Evolutionary conservation across 1,140 invertebrate genomes (phyloP).

Genomic region (Drosophila tani): DNA sequence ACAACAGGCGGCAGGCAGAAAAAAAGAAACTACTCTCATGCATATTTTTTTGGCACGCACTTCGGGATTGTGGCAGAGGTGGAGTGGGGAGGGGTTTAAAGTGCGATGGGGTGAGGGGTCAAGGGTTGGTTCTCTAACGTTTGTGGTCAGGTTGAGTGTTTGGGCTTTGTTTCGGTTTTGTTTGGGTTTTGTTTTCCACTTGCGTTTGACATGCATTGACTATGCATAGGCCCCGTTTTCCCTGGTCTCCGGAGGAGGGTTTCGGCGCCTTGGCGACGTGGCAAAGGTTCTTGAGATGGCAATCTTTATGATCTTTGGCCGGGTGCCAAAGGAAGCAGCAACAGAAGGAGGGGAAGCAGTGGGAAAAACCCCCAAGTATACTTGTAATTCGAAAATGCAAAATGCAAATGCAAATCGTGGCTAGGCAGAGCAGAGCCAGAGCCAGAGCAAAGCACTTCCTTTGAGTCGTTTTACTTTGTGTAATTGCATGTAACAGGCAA

Average conservation of each 20-base stretch:
- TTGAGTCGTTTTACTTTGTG: constrained; percentile 56
- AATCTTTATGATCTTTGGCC: constrained; percentile 73
- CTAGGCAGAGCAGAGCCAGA: constrained; percentile 14
- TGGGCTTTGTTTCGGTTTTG: constrained; percentile 63
- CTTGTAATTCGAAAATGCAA: constrained; percentile 60
- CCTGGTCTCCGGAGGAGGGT: not conserved
- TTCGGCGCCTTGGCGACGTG: constrained; percentile 49
- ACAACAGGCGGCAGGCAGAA: constrained; percentile 31
- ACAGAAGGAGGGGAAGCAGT: not conserved
- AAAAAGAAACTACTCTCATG: constrained; percentile 46
- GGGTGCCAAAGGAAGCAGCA: constrained; percentile 45
- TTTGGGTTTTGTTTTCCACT: constrained; percentile 65
- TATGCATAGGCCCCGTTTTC: constrained; percentile 57
- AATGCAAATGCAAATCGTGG: constrained; percentile 53
- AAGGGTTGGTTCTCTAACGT: constrained; percentile 22
- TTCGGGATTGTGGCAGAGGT: constrained; percentile 20
- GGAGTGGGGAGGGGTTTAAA: not conserved
- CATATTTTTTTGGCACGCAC: constrained; percentile 71
- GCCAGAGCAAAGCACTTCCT: constrained; percentile 24
- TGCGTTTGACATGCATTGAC: constrained; percentile 80
- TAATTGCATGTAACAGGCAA: constrained; percentile 69
- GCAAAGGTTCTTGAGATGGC: constrained; percentile 59
- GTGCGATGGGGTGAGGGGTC: constrained; percentile 1
- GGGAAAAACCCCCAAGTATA: constrained; percentile 29
- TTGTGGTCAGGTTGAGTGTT: constrained; percentile 74